phyloP scores from a whole-genome alignment of 2,888 invertebrate species.

The Ceramica pisi region DNA sequence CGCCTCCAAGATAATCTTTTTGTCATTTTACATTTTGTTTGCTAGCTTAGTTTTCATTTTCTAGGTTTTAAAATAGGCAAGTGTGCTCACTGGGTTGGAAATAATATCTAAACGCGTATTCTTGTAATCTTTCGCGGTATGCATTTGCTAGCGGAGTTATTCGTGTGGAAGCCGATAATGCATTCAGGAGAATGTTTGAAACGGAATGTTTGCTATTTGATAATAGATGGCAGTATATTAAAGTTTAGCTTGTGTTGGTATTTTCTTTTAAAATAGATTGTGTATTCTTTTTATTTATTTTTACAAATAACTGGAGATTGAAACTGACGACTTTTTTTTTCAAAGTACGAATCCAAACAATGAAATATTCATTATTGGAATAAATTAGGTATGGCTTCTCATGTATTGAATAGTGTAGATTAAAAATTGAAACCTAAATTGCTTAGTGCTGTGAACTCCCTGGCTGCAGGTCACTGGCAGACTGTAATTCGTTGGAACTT shows the following conservation, averaged over 20 bases:
- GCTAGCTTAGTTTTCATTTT: conserved; percentile 34
- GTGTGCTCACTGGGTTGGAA: conserved; percentile 54
- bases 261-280: background rate
- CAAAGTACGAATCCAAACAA: too few species aligned
- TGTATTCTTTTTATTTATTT: background rate
- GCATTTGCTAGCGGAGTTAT: conserved; percentile 50
- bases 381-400: too few species aligned
- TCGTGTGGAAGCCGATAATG: conserved; percentile 64
- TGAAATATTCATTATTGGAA: too few species aligned
- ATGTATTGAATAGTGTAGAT: background rate
- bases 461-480: too few species aligned
- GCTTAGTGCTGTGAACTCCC: too few species aligned
- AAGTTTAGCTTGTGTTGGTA: conserved; percentile 6
- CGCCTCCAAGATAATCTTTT: conserved; percentile 84
- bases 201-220: conserved; percentile 64
- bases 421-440: background rate
- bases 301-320: too few species aligned
- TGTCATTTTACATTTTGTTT: conserved; percentile 41
- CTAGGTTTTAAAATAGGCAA: conserved; percentile 46
- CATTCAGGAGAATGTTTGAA: conserved; percentile 39
- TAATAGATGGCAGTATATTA: conserved; percentile 66
- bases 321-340: too few species aligned
- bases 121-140: conserved; percentile 61
- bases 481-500: too few species aligned
- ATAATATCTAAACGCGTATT: conserved; percentile 57